Percentiles rank a stretch among this genome's conserved stretches.
phyloP scores from a whole-genome alignment of 2,113 vertebrate genomes.

The Pyrgilauda ruficollis region DNA sequence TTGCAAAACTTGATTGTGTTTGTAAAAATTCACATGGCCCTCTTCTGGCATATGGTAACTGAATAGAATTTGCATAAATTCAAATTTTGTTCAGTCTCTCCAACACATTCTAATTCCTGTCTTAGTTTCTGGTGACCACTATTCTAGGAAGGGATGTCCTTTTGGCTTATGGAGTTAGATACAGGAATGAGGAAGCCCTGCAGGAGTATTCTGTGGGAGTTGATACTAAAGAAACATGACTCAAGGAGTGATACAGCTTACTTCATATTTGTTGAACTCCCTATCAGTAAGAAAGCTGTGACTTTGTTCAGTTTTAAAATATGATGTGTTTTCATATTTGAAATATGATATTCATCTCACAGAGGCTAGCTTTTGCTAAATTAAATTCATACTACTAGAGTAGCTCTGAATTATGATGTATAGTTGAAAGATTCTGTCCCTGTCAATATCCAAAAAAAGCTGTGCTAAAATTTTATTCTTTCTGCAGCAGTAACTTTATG shows the following conservation, averaged over 20 bases:
- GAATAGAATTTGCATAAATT: neutral
- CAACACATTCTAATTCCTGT: neutral
- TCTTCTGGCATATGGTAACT: neutral
- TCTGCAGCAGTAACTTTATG: neutral
- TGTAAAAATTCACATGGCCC: neutral
- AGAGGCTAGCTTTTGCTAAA: neutral
- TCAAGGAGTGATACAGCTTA: neutral
- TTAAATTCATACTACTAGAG: neutral
- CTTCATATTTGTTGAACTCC: neutral
- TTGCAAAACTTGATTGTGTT: neutral
- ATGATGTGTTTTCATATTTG: neutral
- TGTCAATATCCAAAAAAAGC: neutral
- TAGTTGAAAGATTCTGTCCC: neutral
- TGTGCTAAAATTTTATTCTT: neutral
- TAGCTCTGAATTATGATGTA: neutral
- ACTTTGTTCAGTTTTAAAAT: neutral
- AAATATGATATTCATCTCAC: neutral
- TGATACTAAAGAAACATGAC: neutral
- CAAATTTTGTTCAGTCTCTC: neutral
- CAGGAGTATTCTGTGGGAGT: neutral
- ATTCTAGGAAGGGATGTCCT: neutral
- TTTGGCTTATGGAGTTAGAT: neutral
- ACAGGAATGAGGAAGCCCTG: neutral
- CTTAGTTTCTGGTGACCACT: neutral
- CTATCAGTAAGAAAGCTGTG: neutral